phyloP scores from a whole-genome alignment of 2,113 vertebrate genomes.

The Petrocephalus zakoni region DNA sequence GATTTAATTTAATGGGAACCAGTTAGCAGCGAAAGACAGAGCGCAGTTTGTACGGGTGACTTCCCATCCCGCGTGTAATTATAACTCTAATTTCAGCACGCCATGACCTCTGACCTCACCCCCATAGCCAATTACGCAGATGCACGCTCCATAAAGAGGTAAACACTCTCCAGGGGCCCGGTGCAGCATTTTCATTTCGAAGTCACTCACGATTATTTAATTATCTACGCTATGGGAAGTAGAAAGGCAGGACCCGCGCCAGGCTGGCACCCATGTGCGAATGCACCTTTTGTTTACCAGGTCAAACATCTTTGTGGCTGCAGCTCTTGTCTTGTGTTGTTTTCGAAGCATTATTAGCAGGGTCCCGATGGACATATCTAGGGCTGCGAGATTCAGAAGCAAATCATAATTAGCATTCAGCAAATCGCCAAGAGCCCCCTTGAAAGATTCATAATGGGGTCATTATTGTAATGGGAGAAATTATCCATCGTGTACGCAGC shows the following conservation, averaged over 20 bases:
- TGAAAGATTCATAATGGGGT: conserved; percentile 2
- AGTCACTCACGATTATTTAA: background rate
- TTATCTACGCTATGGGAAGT: background rate
- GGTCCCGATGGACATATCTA: background rate
- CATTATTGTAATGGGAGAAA: conserved; percentile 10
- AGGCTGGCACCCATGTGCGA: background rate
- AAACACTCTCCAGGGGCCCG: conserved; percentile 18
- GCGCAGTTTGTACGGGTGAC: background rate
- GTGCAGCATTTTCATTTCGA: conserved; percentile 6
- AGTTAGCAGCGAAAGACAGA: background rate
- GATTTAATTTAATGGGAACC: conserved; percentile 19
- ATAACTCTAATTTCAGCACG: conserved; percentile 13
- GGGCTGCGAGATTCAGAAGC: background rate
- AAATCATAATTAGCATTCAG: background rate
- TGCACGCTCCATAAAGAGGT: conserved; percentile 20
- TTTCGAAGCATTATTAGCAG: background rate
- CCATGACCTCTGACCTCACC: background rate
- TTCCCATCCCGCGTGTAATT: conserved; percentile 22
- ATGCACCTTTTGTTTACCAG: conserved; percentile 8
- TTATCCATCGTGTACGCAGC: background rate
- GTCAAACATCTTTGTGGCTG: background rate
- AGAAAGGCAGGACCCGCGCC: background rate
- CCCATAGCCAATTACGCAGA: conserved; percentile 13
- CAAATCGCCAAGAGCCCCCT: background rate
- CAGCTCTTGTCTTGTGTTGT: background rate